These are phyloP conservation scores for Myoxocephalus aenaeus DNA, from an alignment of 2,797 vertebrate genomes.

Conservation along the genomic window DNA sequence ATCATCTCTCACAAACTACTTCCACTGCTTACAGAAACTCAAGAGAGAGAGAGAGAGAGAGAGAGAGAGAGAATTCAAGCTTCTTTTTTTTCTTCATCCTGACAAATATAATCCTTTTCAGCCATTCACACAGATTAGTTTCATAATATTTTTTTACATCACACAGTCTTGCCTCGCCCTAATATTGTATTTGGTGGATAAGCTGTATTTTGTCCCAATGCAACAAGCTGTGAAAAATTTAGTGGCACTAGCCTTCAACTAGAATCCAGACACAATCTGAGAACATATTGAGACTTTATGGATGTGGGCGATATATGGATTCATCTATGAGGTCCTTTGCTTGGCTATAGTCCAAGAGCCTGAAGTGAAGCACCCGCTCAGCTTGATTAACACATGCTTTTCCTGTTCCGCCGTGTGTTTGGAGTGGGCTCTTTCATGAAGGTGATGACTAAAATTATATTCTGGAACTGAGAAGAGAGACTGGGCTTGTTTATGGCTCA, in stretches of 20 bases:
- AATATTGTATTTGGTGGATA: constrained; percentile 72
- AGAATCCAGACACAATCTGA: constrained; percentile 1
- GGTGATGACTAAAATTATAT: constrained; percentile 51
- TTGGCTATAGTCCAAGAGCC: constrained; percentile 40
- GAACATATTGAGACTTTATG: constrained; percentile 1
- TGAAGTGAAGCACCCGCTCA: constrained; percentile 32
- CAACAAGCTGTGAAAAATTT: constrained; percentile 49
- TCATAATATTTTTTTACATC: constrained; percentile 75
- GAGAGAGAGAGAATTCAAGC: constrained; percentile 44
- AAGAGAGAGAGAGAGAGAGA: too few species aligned
- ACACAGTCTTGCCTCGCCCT: constrained; percentile 63
- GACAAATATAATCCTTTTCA: constrained; percentile 78
- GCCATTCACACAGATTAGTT: constrained; percentile 77
- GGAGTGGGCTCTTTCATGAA: constrained; percentile 44
- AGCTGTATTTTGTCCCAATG: constrained; percentile 61
- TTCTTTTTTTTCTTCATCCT: constrained; percentile 30
- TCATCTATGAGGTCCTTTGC: constrained; percentile 13
- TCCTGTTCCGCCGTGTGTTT: constrained; percentile 21
- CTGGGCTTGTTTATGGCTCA: constrained; percentile 37
- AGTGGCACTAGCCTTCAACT: constrained; percentile 14
- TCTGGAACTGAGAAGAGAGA: constrained; percentile 29
- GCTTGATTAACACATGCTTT: constrained; percentile 60
- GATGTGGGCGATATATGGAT: constrained; percentile 30
- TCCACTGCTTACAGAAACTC: constrained; percentile 47
- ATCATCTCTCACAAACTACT: constrained; percentile 45